Base-by-base conservation (phyloP, 2,797 vertebrate species). In the Hephaestus fuliginosus region DNA sequence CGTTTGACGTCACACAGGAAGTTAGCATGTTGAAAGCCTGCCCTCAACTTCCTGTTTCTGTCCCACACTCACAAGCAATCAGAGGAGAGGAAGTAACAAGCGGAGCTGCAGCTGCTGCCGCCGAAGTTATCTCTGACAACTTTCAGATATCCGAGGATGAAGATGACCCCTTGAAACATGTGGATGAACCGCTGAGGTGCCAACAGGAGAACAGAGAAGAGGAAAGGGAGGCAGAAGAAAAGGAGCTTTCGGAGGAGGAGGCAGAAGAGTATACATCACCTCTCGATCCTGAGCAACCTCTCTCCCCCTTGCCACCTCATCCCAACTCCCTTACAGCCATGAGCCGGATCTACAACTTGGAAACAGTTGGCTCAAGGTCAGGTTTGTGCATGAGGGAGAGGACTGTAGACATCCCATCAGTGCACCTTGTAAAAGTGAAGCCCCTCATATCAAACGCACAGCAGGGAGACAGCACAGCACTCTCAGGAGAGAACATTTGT, bases 281-380 rank as follows among this genome's bases (percentile, higher is more conserved):
- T 80, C 64, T 67, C 1, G 86, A 90, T 52, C 85, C 86, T 28
- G 66, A 78, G n/a, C 78, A 88, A 20, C 64, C 83, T 70, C 66
- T 84, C 39, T 90, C 92, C 69, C 75, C 87, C 58, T 89, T 92
- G 7, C 90, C 87, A 0, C 74, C 91, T 60, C 88, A 88, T 80
- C 79, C 86, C 18, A 89, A 81, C 86, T 91, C 93, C 7, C 85
- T 92, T 0, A 74, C 87, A 91, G 86, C 87, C 78, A 96, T 96
- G 96, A 96, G 95, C 30, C 91, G 95, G 65, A 94, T 96, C 60
- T 96, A 96, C 86, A 94, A 95, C 81, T 65, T 96, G 77, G 95
- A 95, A 60, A 77, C 90, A 0, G 93, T 93, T 1, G 88, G 92
- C 39, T 92, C 95, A 0, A 93, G 95, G 62, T 89, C 92, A 0